Percentiles rank a stretch among this genome's conserved stretches.
Evolutionary conservation across 2,113 vertebrate genomes (phyloP).

Genomic region (Alouatta palliata): DNA sequence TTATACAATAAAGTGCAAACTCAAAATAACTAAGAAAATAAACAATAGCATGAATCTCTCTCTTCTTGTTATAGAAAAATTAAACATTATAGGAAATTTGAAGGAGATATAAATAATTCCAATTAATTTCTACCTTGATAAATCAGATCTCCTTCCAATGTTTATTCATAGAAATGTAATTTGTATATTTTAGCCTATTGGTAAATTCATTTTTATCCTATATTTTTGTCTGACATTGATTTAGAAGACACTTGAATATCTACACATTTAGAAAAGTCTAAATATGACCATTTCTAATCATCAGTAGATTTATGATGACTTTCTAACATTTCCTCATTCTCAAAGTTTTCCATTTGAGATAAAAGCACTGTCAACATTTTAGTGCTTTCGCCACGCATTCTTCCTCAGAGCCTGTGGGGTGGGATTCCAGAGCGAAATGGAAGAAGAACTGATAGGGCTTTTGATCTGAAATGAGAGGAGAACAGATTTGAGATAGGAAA

Average conservation of each 20-base stretch:
- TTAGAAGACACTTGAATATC: background rate
- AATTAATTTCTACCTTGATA: background rate
- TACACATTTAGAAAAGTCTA: background rate
- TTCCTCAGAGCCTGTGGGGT: background rate
- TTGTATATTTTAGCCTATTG: background rate
- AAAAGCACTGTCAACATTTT: background rate
- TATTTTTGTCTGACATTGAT: background rate
- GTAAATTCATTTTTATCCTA: background rate
- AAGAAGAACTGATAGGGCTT: accelerated
- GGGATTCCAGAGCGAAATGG: no score
- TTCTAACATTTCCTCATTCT: background rate
- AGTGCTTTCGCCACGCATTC: background rate
- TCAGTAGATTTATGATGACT: background rate
- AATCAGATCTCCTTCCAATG: background rate
- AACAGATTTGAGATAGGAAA: background rate
- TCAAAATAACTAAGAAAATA: background rate
- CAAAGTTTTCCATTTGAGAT: background rate
- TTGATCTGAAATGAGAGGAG: background rate
- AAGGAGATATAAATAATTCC: background rate
- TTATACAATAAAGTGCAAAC: background rate
- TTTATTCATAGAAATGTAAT: no score
- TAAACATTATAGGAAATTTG: background rate
- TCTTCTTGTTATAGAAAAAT: background rate
- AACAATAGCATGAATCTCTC: background rate
- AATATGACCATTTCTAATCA: background rate